Evolutionary conservation across 2,113 vertebrate species (phyloP), one percentile per base, ranked within the genome.

Genomic region (Garra rufa): DNA sequence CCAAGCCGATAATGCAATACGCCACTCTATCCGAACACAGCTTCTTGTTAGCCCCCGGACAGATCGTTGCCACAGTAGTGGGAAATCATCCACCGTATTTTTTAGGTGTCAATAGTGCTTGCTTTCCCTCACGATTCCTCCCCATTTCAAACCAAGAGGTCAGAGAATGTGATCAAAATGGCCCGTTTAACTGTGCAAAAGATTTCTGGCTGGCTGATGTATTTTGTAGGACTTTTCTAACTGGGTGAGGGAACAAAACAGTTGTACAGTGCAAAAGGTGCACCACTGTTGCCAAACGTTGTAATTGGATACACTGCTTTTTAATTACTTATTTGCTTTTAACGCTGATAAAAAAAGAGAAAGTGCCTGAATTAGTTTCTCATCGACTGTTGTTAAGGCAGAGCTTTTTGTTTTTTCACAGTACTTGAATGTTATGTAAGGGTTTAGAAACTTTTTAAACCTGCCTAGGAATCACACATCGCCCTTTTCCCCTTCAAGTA

Each of bases 311-410:
- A 91, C 89, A 91, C 92, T 92, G 91, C 92, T 92, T 93, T 91
- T 88, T 82, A 87, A 86, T 88, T 81, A 87, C 81, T 38, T 44
- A 87, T 93, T 91, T 90, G 90, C 92, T 89, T 93, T 95, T 94
- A 95, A 94, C 7, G 17, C 63, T 92, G 26, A 57, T 9, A 52
- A 57, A 96, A 95, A 74, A 87, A 89, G 94, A 96, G 95, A 97
- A 99, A 99, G 98, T 99, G 98, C 98, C 98, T 99, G 96, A 96
- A 95, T 95, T 97, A 89, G 95, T 96, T 96, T 97, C 95, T 95
- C 95, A 95, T 95, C 91, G 93, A 95, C 96, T 96, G 95, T 96
- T 95, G 93, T 76, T 89, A 91, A 94, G 94, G 96, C 95, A 95
- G 95, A 93, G 75, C 24, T 44, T 61, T 78, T 86, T 1, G 81